These are phyloP conservation scores for Andrena chrysosceles DNA, from an alignment of 2,888 invertebrate species.

Conservation along the genomic window DNA sequence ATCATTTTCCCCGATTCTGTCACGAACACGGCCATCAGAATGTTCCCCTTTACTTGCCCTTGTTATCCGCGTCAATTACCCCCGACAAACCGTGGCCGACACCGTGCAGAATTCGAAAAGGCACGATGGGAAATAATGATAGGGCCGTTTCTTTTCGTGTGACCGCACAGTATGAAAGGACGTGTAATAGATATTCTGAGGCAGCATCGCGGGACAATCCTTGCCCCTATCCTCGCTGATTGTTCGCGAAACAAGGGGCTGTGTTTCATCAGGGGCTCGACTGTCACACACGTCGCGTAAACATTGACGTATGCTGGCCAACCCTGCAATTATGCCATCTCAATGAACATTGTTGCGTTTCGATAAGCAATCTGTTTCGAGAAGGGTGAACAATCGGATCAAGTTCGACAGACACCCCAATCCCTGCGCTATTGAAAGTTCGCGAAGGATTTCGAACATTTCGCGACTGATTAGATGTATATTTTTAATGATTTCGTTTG, in stretches of 20 bases:
- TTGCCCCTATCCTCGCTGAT: conserved; percentile 50
- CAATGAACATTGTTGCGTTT: conserved; percentile 66
- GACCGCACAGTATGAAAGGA: conserved; percentile 41
- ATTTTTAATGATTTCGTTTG: too few species aligned
- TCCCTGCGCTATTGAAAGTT: background rate
- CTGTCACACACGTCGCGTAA: conserved; percentile 43
- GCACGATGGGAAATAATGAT: conserved; percentile 41
- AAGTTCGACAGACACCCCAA: background rate
- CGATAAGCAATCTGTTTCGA: conserved; percentile 45
- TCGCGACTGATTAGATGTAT: background rate
- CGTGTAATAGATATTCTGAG: conserved; percentile 72
- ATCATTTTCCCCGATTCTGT: conserved; percentile 2
- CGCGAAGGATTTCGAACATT: background rate
- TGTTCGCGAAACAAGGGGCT: conserved; percentile 52
- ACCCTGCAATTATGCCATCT: conserved; percentile 73
- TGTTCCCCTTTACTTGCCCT: background rate
- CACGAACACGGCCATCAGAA: background rate
- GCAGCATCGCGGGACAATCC: conserved; percentile 69
- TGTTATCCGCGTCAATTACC: conserved; percentile 18
- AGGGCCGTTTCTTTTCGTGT: conserved; percentile 24
- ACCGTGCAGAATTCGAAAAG: conserved; percentile 12
- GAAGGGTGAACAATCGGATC: conserved; percentile 1
- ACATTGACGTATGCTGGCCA: conserved; percentile 40
- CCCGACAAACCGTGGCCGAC: background rate
- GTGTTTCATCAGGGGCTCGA: conserved; percentile 31